Conservation (phyloP, 2,888 invertebrate species). For the Pherbina coryleti region DNA sequence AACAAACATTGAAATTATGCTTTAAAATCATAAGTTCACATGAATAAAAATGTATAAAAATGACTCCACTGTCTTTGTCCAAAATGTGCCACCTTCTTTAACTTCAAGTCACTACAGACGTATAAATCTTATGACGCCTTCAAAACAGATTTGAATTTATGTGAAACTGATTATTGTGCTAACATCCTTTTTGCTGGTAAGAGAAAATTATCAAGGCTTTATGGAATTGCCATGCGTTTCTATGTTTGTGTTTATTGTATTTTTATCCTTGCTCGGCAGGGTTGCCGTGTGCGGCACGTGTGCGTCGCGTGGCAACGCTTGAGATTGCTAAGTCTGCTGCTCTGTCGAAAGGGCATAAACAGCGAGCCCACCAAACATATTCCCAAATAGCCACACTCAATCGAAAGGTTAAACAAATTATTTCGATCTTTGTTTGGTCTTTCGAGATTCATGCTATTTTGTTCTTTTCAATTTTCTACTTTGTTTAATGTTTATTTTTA, state of each 20-base stretch:
- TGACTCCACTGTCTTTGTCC: no score
- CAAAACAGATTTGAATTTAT: conserved; percentile 64
- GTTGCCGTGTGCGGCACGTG: conserved; percentile 48
- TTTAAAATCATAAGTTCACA: no score
- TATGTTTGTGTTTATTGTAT: conserved; percentile 20
- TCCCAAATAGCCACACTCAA: conserved; percentile 9
- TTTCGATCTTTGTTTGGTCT: conserved; percentile 23
- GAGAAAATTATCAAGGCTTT: conserved; percentile 35
- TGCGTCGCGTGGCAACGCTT: conserved; percentile 50
- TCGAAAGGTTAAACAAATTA: conserved; percentile 65
- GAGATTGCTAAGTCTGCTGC: conserved; percentile 39
- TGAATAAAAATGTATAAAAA: no score
- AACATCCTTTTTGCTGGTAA: conserved; percentile 36
- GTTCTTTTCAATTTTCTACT: background rate
- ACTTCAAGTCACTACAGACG: conserved; percentile 53
- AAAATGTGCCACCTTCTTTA: background rate
- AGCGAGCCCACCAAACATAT: background rate
- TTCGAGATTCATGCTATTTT: background rate
- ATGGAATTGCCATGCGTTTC: conserved; percentile 4
- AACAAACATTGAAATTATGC: no score
- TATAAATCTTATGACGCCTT: conserved; percentile 59
- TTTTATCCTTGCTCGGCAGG: background rate
- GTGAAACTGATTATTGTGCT: conserved; percentile 61
- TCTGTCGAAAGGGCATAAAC: background rate
- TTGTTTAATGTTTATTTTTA: conserved; percentile 10